A percentile compares a stretch with the other conserved stretches of the same genome.
phyloP scores from a whole-genome alignment of 1,140 invertebrate species.

The Saccostrea glomerata region DNA sequence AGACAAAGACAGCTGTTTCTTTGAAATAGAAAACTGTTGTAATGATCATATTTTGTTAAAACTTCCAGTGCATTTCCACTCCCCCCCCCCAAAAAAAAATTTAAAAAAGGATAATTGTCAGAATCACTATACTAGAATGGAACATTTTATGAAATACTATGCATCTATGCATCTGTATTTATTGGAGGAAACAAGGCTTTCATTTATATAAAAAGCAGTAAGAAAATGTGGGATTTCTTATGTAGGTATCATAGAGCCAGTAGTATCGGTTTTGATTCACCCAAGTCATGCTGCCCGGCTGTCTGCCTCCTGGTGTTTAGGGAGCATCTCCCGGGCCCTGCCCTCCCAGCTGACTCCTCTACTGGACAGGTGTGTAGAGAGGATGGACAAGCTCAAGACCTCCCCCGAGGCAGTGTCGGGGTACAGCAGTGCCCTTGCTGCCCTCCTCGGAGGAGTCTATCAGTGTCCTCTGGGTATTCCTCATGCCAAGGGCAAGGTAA shows the following conservation, averaged over 20 bases:
- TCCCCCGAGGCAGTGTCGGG: conserved; percentile 96
- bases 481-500: conserved; percentile 94
- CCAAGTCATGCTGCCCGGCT: conserved; percentile 94
- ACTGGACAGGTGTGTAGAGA: conserved; percentile 85
- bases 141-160: too few species aligned
- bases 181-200: neutral
- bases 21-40: too few species aligned
- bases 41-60: too few species aligned
- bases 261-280: conserved; percentile 92
- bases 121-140: too few species aligned
- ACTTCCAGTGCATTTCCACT: too few species aligned
- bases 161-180: too few species aligned
- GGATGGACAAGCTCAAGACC: conserved; percentile 84
- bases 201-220: neutral
- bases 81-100: too few species aligned
- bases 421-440: conserved; percentile 95
- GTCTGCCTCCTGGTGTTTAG: conserved; percentile 95
- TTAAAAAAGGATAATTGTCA: too few species aligned
- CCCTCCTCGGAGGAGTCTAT: conserved; percentile 93
- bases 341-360: conserved; percentile 96
- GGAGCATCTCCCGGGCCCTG: conserved; percentile 94
- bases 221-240: neutral
- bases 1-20: too few species aligned
- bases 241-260: conserved; percentile 82
- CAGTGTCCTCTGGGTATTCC: conserved; percentile 96